Evolutionary conservation across 2,113 vertebrate species (phyloP).

Genomic region (Sarotherodon lohbergeri): DNA sequence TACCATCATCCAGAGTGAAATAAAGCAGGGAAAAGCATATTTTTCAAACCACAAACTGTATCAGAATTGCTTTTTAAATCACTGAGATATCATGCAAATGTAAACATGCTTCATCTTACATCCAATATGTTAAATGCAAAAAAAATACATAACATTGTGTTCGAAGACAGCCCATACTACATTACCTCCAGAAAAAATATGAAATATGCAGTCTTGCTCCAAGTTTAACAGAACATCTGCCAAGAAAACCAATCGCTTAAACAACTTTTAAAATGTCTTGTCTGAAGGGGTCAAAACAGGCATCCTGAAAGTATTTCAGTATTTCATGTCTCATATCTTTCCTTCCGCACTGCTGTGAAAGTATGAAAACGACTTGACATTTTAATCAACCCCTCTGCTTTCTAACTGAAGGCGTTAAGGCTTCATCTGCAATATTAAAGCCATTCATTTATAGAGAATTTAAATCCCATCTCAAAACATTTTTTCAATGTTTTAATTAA

Average conservation of each 20-base stretch:
- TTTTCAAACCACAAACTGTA: background rate
- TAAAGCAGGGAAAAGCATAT: background rate
- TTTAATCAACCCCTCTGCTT: background rate
- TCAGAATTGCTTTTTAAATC: background rate
- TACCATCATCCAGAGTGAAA: background rate
- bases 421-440: background rate
- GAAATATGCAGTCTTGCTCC: constrained; percentile 28
- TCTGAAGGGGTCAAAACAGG: background rate
- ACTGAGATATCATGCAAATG: background rate
- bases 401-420: background rate
- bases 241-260: constrained; percentile 16
- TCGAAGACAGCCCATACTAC: background rate
- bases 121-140: background rate
- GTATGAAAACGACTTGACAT: background rate
- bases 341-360: background rate
- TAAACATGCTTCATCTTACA: constrained; percentile 9
- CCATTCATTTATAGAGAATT: background rate
- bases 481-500: background rate
- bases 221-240: constrained; percentile 30
- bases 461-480: background rate
- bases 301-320: constrained; percentile 1
- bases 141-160: background rate
- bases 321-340: background rate
- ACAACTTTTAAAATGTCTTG: constrained; percentile 21
- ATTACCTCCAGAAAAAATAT: constrained; percentile 11